phyloP scores from a whole-genome alignment of 2,888 invertebrate species.

The Xylota segnis region DNA sequence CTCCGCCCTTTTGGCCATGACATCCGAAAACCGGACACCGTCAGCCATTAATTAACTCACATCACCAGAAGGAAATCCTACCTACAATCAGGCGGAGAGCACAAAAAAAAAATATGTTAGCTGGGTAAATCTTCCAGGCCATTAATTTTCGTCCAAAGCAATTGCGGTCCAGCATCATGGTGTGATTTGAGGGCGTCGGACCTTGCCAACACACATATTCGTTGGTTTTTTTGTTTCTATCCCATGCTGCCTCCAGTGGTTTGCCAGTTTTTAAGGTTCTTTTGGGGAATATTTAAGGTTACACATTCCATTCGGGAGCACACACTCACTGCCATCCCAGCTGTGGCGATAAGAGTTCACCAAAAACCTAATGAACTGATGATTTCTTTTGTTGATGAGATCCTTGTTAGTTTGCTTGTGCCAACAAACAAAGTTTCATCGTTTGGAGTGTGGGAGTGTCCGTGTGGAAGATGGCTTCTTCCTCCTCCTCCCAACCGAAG shows the following conservation, averaged over 20 bases:
- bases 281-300: conserved; percentile 37
- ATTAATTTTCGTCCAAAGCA: conserved; percentile 76
- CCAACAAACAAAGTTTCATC: conserved; percentile 68
- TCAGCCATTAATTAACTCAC: conserved; percentile 75
- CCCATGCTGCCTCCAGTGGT: conserved; percentile 24
- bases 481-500: conserved; percentile 8
- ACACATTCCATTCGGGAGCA: conserved; percentile 46
- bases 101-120: conserved; percentile 58
- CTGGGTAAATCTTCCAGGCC: conserved; percentile 72
- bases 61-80: conserved; percentile 73
- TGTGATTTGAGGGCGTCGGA: conserved; percentile 74
- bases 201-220: conserved; percentile 56
- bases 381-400: conserved; percentile 77
- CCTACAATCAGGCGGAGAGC: conserved; percentile 67
- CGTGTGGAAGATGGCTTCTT: conserved; percentile 40
- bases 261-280: conserved; percentile 45
- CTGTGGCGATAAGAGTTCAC: conserved; percentile 74
- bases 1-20: conserved; percentile 32
- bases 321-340: conserved; percentile 41
- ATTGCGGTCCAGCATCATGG: conserved; percentile 69
- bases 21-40: conserved; percentile 65
- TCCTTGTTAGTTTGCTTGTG: conserved; percentile 72
- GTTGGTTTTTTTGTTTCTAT: conserved; percentile 12
- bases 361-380: conserved; percentile 78
- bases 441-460: conserved; percentile 37